Evolutionary conservation across 2,113 vertebrate species (phyloP).

Genomic region (Scopus umbretta): DNA sequence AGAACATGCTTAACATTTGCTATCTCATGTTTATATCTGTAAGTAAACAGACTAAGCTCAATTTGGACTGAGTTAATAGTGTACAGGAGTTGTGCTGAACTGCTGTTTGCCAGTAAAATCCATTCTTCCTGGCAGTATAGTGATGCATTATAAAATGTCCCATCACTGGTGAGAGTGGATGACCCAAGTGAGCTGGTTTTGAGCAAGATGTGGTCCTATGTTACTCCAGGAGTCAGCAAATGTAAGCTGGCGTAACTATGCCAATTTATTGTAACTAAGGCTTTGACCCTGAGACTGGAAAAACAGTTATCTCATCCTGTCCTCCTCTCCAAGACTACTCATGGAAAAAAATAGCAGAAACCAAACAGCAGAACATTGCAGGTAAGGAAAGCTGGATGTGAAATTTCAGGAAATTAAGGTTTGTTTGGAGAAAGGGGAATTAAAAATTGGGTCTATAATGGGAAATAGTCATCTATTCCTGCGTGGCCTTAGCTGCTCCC

Average conservation of each 20-base stretch:
- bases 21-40: neutral
- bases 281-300: neutral
- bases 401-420: neutral
- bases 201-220: neutral
- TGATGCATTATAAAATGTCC: neutral
- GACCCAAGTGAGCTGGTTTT: neutral
- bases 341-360: neutral
- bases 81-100: neutral
- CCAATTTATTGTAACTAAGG: neutral
- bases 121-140: neutral
- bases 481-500: neutral
- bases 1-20: neutral
- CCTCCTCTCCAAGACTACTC: neutral
- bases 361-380: neutral
- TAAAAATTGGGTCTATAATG: neutral
- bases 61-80: neutral
- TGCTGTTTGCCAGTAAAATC: neutral
- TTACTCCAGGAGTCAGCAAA: neutral
- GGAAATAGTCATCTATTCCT: neutral
- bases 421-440: neutral
- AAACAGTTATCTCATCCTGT: neutral
- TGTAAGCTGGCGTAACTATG: neutral
- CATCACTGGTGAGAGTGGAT: neutral
- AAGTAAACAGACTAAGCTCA: neutral
- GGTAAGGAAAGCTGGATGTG: neutral